These are phyloP conservation scores for Heliconius hortense DNA, from an alignment of 2,888 invertebrate genomes.

Conservation along the genomic window DNA sequence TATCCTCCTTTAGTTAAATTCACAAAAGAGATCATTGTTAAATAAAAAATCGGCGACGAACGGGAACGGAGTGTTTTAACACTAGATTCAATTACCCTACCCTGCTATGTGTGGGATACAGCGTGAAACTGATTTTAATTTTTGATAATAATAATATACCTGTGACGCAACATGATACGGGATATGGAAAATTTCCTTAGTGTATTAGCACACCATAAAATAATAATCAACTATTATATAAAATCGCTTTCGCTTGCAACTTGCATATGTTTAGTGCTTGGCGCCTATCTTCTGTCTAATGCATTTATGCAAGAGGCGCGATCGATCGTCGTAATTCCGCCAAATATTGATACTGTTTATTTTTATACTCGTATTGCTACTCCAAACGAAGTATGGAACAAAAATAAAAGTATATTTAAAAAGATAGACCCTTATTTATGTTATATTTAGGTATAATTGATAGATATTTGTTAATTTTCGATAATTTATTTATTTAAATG, in stretches of 20 bases:
- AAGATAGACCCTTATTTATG: not conserved
- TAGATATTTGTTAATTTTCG: not conserved
- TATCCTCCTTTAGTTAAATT: no score
- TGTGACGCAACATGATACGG: no score
- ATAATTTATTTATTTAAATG: not conserved
- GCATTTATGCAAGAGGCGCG: conserved; percentile 79
- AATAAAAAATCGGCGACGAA: no score
- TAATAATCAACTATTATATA: not conserved
- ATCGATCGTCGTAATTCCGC: conserved; percentile 75
- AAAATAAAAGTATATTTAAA: not conserved
- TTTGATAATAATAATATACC: no score
- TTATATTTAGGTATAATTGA: not conserved
- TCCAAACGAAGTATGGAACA: conserved; percentile 30
- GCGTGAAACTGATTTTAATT: no score
- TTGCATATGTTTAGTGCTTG: conserved; percentile 55
- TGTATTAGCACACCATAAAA: not conserved
- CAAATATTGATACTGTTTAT: conserved; percentile 39
- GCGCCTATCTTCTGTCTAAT: conserved; percentile 80
- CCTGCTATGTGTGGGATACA: no score
- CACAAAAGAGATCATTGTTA: no score
- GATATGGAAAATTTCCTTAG: no score
- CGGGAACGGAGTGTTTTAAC: no score
- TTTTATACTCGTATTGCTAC: conserved; percentile 33
- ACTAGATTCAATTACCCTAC: no score
- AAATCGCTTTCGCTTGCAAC: conserved; percentile 44